Conservation (phyloP, 1,140 invertebrate genomes). For the Popillia japonica region DNA sequence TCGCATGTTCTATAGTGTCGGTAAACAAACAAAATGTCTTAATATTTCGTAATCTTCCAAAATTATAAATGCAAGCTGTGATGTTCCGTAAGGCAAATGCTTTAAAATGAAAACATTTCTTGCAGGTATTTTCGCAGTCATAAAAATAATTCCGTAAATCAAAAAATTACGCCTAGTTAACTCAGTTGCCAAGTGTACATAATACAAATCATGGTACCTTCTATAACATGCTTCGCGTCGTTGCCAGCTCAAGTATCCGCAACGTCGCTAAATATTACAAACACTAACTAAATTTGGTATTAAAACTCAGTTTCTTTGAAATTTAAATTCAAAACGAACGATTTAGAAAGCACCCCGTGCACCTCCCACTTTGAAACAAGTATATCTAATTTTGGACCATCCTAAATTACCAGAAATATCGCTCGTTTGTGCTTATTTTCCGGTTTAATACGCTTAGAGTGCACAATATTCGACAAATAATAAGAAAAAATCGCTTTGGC, state of each 20-base stretch:
- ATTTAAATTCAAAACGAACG: slow-evolving; percentile 5
- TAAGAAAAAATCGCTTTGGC: background rate
- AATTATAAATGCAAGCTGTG: background rate
- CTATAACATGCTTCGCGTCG: slow-evolving; percentile 57
- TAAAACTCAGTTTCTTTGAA: slow-evolving; percentile 43
- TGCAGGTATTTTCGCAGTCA: background rate
- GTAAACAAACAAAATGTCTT: slow-evolving; percentile 57
- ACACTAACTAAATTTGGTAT: slow-evolving; percentile 56
- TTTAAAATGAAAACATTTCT: background rate
- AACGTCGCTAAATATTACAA: slow-evolving; percentile 59
- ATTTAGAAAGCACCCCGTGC: slow-evolving; percentile 37
- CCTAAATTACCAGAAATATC: slow-evolving; percentile 10
- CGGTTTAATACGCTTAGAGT: background rate
- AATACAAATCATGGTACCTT: slow-evolving; percentile 47
- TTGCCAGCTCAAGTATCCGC: slow-evolving; percentile 59
- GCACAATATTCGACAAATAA: background rate
- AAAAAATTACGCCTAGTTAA: slow-evolving; percentile 40
- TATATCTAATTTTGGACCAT: slow-evolving; percentile 55
- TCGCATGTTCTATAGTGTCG: slow-evolving; percentile 49
- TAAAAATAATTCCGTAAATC: slow-evolving; percentile 23
- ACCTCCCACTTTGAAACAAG: slow-evolving; percentile 51
- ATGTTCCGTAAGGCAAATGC: background rate
- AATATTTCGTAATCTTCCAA: slow-evolving; percentile 47
- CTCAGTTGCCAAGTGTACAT: slow-evolving; percentile 44
- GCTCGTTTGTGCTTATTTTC: background rate